Base-by-base conservation (phyloP, 2,888 invertebrate genomes). In the Zeuzera pyrina region DNA sequence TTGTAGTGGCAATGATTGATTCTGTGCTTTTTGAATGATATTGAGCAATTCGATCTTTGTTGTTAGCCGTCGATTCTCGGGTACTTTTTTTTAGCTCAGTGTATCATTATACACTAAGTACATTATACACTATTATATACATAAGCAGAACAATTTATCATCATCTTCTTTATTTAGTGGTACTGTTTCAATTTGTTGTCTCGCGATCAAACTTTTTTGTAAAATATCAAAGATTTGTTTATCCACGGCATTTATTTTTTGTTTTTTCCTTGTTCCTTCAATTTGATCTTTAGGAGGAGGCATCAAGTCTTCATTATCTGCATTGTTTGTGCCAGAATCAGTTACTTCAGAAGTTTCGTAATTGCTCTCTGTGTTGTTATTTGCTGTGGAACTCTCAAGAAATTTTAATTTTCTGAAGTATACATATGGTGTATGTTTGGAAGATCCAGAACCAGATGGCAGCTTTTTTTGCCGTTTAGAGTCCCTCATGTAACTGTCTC, bases 161-260 rank as follows among this genome's bases (percentile, higher is more conserved):
- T n/a, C n/a, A n/a, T n/a, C n/a, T n/a, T n/a, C n/a, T n/a, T n/a
- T n/a, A n/a, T n/a, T n/a, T n/a, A n/a, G n/a, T n/a, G n/a, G n/a
- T n/a, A n/a, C n/a, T n/a, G n/a, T n/a, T n/a, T n/a, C n/a, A n/a
- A n/a, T n/a, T n/a, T n/a, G n/a, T n/a, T n/a, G n/a, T n/a, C n/a
- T n/a, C n/a, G n/a, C n/a, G n/a, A n/a, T 15, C 12, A 19, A 26
- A 33, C 29, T 33, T 34, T 34, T 30, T 19, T 30, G 16, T 25
- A 34, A 30, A 34, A 34, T 34, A 34, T 34, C 34, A 13, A 29
- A 29, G 27, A 33, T 30, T 34, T 34, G 29, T 28, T 34, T 26
- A 30, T 34, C 29, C 11, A 29, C 24, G 12, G 29, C 34, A 30
- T 30, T 34, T n/a, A 34, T 22, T 34, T 34, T 34, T 19, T 34